These are phyloP conservation scores for Hirtodrosophila cameraria DNA, from an alignment of 2,888 invertebrate species.

Conservation along the genomic window DNA sequence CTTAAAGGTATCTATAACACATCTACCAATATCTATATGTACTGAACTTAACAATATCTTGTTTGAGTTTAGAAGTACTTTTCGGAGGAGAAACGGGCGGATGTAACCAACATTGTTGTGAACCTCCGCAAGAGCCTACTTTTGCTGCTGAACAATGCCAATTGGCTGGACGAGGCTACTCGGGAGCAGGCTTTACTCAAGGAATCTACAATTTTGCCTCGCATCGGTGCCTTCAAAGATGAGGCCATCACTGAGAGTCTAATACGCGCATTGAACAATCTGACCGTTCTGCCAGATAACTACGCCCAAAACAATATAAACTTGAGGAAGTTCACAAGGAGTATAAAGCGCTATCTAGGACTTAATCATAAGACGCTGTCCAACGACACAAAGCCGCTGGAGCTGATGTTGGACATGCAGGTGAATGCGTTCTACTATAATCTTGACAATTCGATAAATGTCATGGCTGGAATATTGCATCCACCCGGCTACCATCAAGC, in stretches of 20 bases:
- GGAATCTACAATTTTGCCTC: conserved; percentile 59
- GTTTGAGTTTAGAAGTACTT: conserved; percentile 62
- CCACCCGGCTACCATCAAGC: conserved; percentile 76
- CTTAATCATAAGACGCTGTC: conserved; percentile 49
- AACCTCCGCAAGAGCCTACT: conserved; percentile 75
- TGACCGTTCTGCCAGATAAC: conserved; percentile 58
- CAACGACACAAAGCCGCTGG: conserved; percentile 67
- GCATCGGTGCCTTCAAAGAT: conserved; percentile 69
- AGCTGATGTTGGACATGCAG: conserved; percentile 71
- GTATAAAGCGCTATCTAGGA: conserved; percentile 67
- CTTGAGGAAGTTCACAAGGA: conserved; percentile 56
- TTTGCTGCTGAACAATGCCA: conserved; percentile 61
- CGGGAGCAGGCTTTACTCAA: conserved; percentile 74
- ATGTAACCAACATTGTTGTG: conserved; percentile 65
- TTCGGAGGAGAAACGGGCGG: conserved; percentile 54
- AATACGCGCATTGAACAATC: conserved; percentile 61
- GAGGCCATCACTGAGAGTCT: conserved; percentile 52
- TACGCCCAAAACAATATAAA: conserved; percentile 69
- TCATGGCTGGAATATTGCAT: conserved; percentile 80
- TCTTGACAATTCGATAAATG: conserved; percentile 80
- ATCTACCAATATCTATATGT: background rate
- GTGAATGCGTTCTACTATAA: conserved; percentile 81
- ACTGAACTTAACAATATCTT: background rate
- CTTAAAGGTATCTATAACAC: conserved; percentile 66
- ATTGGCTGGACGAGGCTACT: conserved; percentile 80